phyloP scores from a whole-genome alignment of 2,888 invertebrate genomes.

The Spodoptera picta region DNA sequence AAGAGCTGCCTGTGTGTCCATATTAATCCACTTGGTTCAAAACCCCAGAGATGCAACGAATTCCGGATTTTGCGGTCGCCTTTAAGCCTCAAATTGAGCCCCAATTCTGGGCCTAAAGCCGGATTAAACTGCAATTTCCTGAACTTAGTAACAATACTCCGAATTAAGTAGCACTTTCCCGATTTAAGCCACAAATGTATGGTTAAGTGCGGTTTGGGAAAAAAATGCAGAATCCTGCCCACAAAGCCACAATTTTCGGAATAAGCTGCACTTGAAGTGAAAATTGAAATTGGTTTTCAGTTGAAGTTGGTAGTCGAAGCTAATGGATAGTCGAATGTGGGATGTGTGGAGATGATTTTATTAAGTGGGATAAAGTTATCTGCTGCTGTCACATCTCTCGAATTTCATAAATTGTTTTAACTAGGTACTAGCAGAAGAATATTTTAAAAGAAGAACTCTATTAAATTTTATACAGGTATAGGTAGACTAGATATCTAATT shows the following conservation, averaged over 20 bases:
- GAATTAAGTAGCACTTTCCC: constrained; percentile 32
- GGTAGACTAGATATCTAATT: too few relatives aligned
- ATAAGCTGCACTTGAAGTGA: constrained; percentile 27
- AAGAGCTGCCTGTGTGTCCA: constrained; percentile 9
- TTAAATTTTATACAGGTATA: too few relatives aligned
- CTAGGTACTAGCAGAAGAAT: too few relatives aligned
- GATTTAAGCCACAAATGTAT: constrained; percentile 41
- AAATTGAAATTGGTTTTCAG: constrained; percentile 28
- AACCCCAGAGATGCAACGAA: constrained; percentile 27
- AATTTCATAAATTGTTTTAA: too few relatives aligned
- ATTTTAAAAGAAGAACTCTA: too few relatives aligned
- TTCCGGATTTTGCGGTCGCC: constrained; percentile 18
- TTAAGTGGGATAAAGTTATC: too few relatives aligned
- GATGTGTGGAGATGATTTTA: too few relatives aligned
- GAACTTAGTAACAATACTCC: constrained; percentile 32
- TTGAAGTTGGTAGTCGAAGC: not conserved
- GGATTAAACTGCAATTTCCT: constrained; percentile 47
- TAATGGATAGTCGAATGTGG: constrained; percentile 4
- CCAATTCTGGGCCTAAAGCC: constrained; percentile 15
- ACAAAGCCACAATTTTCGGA: constrained; percentile 28
- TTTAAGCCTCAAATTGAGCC: constrained; percentile 26
- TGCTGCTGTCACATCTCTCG: too few relatives aligned
- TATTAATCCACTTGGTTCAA: not conserved
- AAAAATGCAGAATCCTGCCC: constrained; percentile 21
- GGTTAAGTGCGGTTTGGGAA: constrained; percentile 20